These are phyloP conservation scores for Lordiphosa collinella DNA, from an alignment of 1,140 invertebrate species.

Conservation along the genomic window DNA sequence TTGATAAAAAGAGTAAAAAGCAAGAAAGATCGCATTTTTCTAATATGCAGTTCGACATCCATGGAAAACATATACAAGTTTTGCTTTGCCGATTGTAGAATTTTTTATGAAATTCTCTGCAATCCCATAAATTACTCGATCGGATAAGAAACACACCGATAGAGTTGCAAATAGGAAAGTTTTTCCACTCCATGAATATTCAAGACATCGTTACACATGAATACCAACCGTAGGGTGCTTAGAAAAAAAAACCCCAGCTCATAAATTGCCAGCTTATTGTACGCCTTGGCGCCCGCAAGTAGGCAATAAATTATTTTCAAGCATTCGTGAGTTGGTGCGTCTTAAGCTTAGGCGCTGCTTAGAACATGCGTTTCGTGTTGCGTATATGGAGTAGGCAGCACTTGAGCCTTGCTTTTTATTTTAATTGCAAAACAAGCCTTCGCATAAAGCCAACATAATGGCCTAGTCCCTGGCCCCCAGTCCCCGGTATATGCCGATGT, in stretches of 20 bases:
- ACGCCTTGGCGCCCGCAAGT: slow-evolving; percentile 42
- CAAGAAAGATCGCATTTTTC: too few relatives aligned
- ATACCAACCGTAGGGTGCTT: not conserved
- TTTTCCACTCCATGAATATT: too few relatives aligned
- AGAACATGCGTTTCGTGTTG: slow-evolving; percentile 13
- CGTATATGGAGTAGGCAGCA: slow-evolving; percentile 22
- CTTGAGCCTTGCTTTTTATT: slow-evolving; percentile 61
- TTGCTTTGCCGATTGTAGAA: too few relatives aligned
- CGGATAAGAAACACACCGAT: too few relatives aligned
- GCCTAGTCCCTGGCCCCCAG: slow-evolving; percentile 21
- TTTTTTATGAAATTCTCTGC: too few relatives aligned
- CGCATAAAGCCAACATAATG: slow-evolving; percentile 57
- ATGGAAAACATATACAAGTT: too few relatives aligned
- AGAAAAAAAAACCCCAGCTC: slow-evolving; percentile 12
- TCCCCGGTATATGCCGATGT: not conserved
- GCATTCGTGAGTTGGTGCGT: slow-evolving; percentile 14
- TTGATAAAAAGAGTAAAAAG: too few relatives aligned
- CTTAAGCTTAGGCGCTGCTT: slow-evolving; percentile 5
- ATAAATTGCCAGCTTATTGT: slow-evolving; percentile 62
- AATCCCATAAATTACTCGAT: too few relatives aligned
- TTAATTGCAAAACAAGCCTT: slow-evolving; percentile 62
- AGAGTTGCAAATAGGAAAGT: too few relatives aligned
- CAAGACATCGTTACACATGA: too few relatives aligned
- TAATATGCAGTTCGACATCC: too few relatives aligned
- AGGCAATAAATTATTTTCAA: slow-evolving; percentile 68